Percentiles rank a stretch among this genome's conserved stretches.
phyloP scores from a whole-genome alignment of 2,797 vertebrate genomes.

The Cossypha heuglini region DNA sequence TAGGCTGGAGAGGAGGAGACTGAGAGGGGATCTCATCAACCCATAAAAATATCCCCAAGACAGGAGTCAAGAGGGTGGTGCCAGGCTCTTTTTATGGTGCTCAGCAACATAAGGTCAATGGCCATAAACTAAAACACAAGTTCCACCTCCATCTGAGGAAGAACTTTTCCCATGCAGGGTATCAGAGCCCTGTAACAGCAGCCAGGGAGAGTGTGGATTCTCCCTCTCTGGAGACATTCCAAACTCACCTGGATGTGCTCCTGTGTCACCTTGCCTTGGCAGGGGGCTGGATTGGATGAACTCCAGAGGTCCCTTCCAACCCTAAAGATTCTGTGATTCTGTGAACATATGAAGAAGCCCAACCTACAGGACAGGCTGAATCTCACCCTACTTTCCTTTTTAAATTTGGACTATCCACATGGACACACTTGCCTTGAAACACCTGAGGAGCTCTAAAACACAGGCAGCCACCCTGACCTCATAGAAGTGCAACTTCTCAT shows the following conservation, averaged over 20 bases:
- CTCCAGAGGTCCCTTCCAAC: background rate
- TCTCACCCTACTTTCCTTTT: background rate
- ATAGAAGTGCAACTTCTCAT: background rate
- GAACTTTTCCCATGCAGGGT: fast-evolving
- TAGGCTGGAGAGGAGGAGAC: background rate
- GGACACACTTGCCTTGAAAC: background rate
- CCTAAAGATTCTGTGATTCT: background rate
- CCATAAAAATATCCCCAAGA: background rate
- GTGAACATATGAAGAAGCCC: background rate
- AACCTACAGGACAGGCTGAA: background rate
- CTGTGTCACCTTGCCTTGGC: background rate
- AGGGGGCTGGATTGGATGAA: background rate
- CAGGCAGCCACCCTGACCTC: background rate
- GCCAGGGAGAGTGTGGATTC: fast-evolving
- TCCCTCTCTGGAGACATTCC: background rate
- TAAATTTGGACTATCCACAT: background rate
- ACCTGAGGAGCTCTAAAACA: background rate
- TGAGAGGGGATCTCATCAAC: background rate
- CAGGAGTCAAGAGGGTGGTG: background rate
- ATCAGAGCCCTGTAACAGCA: background rate
- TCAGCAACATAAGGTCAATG: background rate
- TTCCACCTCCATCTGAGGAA: background rate
- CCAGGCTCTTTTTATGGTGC: background rate
- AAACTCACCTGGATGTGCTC: background rate
- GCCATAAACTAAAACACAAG: background rate